phyloP scores from a whole-genome alignment of 1,140 invertebrate species.

The Nephotettix cincticeps region DNA sequence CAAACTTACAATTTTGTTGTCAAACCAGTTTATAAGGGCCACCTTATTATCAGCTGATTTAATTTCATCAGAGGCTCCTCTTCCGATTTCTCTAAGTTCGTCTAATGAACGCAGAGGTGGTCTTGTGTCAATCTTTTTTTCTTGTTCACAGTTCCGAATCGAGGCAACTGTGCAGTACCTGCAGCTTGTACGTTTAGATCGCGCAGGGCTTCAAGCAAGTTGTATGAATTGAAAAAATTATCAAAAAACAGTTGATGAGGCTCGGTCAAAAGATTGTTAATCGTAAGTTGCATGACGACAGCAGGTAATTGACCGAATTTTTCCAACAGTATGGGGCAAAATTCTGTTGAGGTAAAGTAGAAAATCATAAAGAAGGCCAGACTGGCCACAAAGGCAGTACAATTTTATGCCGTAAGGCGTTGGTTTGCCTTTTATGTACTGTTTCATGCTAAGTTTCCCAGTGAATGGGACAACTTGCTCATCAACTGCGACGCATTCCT shows the following conservation, averaged over 20 bases:
- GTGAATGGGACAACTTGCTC: constrained; percentile 43
- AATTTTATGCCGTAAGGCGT: constrained; percentile 37
- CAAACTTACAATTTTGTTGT: constrained; percentile 30
- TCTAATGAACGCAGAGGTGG: constrained; percentile 24
- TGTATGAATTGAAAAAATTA: constrained; percentile 31
- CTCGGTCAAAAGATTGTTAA: background rate
- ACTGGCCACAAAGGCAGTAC: constrained; percentile 29
- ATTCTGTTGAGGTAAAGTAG: constrained; percentile 40
- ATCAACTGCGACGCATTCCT: constrained; percentile 38
- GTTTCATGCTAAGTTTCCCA: constrained; percentile 39
- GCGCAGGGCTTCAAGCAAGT: constrained; percentile 21
- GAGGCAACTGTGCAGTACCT: constrained; percentile 27
- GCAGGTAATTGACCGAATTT: constrained; percentile 36
- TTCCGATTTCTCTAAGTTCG: constrained; percentile 22
- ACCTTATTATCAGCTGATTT: constrained; percentile 24
- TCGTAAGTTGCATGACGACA: constrained; percentile 37
- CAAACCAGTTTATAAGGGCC: constrained; percentile 33
- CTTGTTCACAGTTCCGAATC: constrained; percentile 24
- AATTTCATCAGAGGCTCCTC: constrained; percentile 26
- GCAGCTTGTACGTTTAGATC: constrained; percentile 24
- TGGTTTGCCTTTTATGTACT: constrained; percentile 40
- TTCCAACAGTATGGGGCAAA: constrained; percentile 28
- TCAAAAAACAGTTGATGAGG: constrained; percentile 31
- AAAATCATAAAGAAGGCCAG: constrained; percentile 39
- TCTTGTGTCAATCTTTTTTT: constrained; percentile 11